These are phyloP conservation scores for Hirtodrosophila trivittata DNA, from an alignment of 2,888 invertebrate genomes.

Conservation along the genomic window DNA sequence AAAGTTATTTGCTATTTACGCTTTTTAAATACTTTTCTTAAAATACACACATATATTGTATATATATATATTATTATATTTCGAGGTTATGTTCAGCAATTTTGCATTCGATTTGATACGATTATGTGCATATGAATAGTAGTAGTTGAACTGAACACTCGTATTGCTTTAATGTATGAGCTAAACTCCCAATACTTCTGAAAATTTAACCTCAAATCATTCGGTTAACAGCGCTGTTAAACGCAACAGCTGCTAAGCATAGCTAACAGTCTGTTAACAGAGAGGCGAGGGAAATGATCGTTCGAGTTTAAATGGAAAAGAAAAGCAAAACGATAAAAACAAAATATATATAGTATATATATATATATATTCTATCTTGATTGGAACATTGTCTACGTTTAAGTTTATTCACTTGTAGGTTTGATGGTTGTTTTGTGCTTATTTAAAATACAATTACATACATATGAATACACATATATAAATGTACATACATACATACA, in stretches of 20 bases:
- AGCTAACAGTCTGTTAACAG: not conserved
- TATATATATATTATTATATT: not conserved
- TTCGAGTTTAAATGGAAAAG: too few relatives aligned
- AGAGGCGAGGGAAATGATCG: too few relatives aligned
- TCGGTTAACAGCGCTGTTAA: conserved; percentile 1
- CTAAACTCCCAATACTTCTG: too few relatives aligned
- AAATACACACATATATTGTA: not conserved
- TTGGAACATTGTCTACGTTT: conserved; percentile 14
- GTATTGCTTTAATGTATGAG: conserved; percentile 9
- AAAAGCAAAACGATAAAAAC: too few relatives aligned
- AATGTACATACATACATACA: conserved; percentile 20
- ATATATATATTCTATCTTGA: too few relatives aligned
- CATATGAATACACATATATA: conserved; percentile 32
- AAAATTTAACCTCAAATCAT: not conserved
- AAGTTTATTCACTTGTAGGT: conserved; percentile 3
- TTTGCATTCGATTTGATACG: too few relatives aligned
- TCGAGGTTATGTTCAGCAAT: conserved; percentile 5
- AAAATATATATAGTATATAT: too few relatives aligned
- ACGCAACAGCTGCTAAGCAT: not conserved
- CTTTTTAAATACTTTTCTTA: not conserved
- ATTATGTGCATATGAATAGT: too few relatives aligned
- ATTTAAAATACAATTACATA: conserved; percentile 41
- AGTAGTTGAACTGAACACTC: conserved; percentile 9
- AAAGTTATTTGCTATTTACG: too few relatives aligned
- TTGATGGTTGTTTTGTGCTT: conserved; percentile 36